Conservation (phyloP, 2,797 vertebrate species). For the Salmo trutta region DNA sequence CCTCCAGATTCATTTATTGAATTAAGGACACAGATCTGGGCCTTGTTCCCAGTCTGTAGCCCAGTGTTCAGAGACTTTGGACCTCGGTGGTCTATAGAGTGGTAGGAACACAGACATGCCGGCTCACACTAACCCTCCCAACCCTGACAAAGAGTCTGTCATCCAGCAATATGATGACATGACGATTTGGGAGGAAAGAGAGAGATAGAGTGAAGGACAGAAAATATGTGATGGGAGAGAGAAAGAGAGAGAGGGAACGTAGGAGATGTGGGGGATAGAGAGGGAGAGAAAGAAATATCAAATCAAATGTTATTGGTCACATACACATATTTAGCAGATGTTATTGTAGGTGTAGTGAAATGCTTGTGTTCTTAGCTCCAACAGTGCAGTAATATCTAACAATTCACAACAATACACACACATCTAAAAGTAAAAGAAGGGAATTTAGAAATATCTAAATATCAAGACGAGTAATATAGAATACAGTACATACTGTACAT, state of each 20-base stretch:
- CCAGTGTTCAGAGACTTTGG: slow-evolving; percentile 17
- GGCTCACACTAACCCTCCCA: slow-evolving; percentile 28
- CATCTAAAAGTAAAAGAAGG: too few species aligned
- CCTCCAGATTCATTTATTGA: slow-evolving; percentile 42
- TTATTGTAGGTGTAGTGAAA: too few species aligned
- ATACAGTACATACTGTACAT: too few species aligned
- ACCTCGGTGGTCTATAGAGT: slow-evolving; percentile 18
- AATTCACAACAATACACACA: too few species aligned
- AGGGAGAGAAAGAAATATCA: neutral
- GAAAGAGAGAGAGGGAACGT: too few species aligned
- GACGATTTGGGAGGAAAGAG: neutral
- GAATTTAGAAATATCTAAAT: too few species aligned
- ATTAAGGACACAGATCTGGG: slow-evolving; percentile 46
- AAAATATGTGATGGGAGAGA: neutral
- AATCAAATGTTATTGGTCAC: too few species aligned
- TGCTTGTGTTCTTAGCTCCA: too few species aligned
- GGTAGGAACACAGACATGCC: slow-evolving; percentile 32
- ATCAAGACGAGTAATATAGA: too few species aligned
- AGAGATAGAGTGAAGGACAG: neutral
- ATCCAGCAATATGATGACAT: neutral
- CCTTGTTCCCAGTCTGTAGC: slow-evolving; percentile 37
- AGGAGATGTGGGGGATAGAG: too few species aligned
- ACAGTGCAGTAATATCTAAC: too few species aligned
- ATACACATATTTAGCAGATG: too few species aligned
- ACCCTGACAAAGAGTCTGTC: slow-evolving; percentile 21